Conservation (phyloP, 2,113 vertebrate species). For the Eurypyga helias region DNA sequence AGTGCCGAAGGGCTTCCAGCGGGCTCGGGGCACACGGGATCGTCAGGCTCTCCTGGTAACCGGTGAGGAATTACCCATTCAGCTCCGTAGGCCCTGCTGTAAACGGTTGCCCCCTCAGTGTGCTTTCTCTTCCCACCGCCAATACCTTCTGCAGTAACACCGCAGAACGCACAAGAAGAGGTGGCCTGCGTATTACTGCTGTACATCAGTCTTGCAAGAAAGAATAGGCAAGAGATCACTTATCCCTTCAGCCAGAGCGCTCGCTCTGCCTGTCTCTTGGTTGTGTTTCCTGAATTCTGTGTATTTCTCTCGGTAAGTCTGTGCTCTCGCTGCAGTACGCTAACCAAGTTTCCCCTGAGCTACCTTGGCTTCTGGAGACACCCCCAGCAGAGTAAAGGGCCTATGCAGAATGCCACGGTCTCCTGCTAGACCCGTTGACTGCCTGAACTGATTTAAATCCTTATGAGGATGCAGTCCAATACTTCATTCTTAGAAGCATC, state of each 20-base stretch:
- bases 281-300: not conserved
- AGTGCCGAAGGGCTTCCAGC: not conserved
- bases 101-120: accelerated
- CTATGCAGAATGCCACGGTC: not conserved
- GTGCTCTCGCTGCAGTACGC: not conserved
- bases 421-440: not conserved
- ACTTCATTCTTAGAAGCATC: not conserved
- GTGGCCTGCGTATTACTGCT: not conserved
- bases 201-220: accelerated
- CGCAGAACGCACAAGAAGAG: accelerated
- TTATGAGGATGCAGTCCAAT: not conserved
- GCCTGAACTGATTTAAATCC: not conserved
- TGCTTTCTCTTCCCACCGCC: not conserved
- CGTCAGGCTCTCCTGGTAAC: not conserved
- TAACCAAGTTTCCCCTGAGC: not conserved
- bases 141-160: accelerated
- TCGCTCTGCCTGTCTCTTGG: accelerated
- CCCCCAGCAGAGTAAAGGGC: not conserved
- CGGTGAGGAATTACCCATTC: accelerated
- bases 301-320: not conserved
- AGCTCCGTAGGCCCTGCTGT: accelerated
- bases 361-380: not conserved
- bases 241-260: not conserved
- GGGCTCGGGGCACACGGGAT: not conserved
- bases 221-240: not conserved